phyloP scores from a whole-genome alignment of 92 coral and sea anemone genomes.

The Porites rus region DNA sequence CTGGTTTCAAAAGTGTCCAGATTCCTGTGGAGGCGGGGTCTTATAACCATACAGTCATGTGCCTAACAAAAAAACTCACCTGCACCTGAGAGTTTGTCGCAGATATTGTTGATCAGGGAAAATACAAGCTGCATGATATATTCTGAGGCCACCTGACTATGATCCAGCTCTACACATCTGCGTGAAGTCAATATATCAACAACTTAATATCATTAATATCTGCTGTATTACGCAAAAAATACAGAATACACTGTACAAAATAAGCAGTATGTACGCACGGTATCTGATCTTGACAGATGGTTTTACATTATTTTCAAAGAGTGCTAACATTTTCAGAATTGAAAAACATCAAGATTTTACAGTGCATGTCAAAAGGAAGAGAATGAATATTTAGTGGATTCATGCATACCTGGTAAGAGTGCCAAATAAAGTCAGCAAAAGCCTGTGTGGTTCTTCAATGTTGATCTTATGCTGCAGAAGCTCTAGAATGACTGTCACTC shows the following conservation, averaged over 20 bases:
- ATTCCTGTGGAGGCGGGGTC: no score
- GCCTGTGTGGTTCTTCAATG: constrained; percentile 69
- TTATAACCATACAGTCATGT: no score
- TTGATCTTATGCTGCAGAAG: constrained; percentile 80
- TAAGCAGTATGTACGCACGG: no score
- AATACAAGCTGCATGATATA: constrained; percentile 88
- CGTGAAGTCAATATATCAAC: background rate
- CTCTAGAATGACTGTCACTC: constrained; percentile 79
- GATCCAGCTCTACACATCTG: constrained; percentile 89
- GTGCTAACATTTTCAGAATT: background rate
- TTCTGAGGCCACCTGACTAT: constrained; percentile 78
- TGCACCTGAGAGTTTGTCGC: constrained; percentile 58
- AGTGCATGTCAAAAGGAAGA: no score
- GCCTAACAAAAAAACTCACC: constrained; percentile 41
- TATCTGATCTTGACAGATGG: no score
- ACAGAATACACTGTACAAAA: background rate
- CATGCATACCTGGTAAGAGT: constrained; percentile 76
- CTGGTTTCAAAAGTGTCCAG: no score
- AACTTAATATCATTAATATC: background rate
- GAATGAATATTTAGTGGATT: background rate
- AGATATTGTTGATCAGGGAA: constrained; percentile 78
- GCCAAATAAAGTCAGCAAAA: constrained; percentile 81
- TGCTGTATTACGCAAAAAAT: background rate
- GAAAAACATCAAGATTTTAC: no score
- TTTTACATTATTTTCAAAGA: no score